Base-by-base conservation (phyloP, 1,140 invertebrate species). In the Amyelois transitella region DNA sequence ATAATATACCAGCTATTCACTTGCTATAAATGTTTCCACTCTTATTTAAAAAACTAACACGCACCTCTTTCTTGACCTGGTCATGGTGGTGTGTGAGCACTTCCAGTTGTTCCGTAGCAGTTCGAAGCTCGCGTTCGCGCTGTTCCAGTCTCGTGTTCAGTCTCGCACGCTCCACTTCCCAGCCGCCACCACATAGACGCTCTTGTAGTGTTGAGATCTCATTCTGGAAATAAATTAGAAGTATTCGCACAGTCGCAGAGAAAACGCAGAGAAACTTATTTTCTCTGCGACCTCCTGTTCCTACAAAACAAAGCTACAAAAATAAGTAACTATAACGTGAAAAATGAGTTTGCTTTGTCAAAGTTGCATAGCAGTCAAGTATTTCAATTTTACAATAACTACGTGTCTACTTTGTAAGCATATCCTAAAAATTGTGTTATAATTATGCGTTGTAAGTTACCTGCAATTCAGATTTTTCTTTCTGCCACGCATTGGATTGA, bases 391-490 rank as follows among this genome's bases (percentile, higher is more conserved):
- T n/a, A n/a, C n/a, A n/a, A n/a, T n/a, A n/a, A n/a, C n/a, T n/a
- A n/a, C n/a, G n/a, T n/a, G n/a, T n/a, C n/a, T n/a, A n/a, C n/a
- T n/a, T n/a, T n/a, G n/a, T n/a, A n/a, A n/a, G n/a, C n/a, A n/a
- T n/a, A n/a, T n/a, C n/a, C n/a, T n/a, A n/a, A n/a, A n/a, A n/a
- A n/a, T n/a, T n/a, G 38, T 43, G 38, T 3, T 43, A n/a, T 43
- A 6, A 17, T 52, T 8, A 60, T 19, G 50, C 10, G 12, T 24
- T 19, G 58, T 60, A 53, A 8, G 49, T 68, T 81, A 93, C 93
- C 89, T 95, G 92, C 18, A 95, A 72, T 57, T 91, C 89, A 25
- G 91, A 76, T 77, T 94, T 96, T 75, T 96, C 95, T 77, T 93
- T 93, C 18, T 90, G 90, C 93, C 94, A 96, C 10, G 89, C 88